Evolutionary conservation across 2,888 invertebrate genomes (phyloP), one percentile per base, ranked within the genome.

Genomic region (Orthonychiurus folsomi): DNA sequence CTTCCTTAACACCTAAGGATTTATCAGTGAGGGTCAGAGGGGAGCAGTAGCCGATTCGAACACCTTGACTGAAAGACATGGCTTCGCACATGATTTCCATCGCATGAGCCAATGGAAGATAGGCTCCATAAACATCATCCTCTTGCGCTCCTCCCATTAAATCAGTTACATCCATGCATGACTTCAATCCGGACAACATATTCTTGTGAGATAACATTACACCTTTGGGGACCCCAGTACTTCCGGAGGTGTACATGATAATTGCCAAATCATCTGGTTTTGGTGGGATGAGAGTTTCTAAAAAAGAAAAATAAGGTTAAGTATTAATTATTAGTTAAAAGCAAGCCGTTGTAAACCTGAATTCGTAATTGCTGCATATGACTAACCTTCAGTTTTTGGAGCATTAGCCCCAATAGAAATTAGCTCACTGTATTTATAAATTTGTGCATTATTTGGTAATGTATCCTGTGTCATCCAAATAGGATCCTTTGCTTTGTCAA

Each of bases 171-270:
- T 48, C 48, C 15, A 48, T 48, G n/a, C 48, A 12, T 48, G 87
- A 85, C 76, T 86, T 86, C 74, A 92, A 81, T 26, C 89, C 88
- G 50, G 86, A 81, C 70, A 91, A 81, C 75, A 90, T 85, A 78
- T 92, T 92, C 75, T 83, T 84, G 78, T 92, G 92, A 1, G 88
- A 85, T 28, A 92, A 80, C 23, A 90, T 76, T 15, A 92, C 89
- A 18, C 94, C 95, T 79, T 95, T 95, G 0, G 94, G 94, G 64
- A 88, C 85, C 60, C 95, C 96, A 2, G 97, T 97, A 1, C 94
- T 94, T 1, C 97, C 97, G 71, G 93, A 94, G 1, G 97, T 99
- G 81, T 97, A 99, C 97, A 99, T 99, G 48, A 99, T 88, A 74
- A 99, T 92, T 56, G 97, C 97, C 2, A 87, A 85, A 77, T 97